phyloP scores from a whole-genome alignment of 1,140 invertebrate genomes.

The Sweltsa coloradensis region DNA sequence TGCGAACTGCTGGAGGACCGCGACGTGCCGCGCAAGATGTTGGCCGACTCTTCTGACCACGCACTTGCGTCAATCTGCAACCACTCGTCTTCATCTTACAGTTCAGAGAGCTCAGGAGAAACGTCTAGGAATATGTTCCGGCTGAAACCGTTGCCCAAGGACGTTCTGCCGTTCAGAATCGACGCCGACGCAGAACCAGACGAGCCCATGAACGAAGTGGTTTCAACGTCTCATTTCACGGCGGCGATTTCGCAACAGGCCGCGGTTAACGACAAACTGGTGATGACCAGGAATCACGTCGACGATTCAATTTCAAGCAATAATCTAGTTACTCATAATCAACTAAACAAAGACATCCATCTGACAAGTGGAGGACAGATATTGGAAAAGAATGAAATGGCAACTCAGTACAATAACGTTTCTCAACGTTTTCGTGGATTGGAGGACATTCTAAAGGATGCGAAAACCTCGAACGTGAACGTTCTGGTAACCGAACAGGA shows the following conservation, averaged over 20 bases:
- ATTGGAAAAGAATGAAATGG: constrained; percentile 20
- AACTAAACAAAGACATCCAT: not conserved
- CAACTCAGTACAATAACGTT: constrained; percentile 12
- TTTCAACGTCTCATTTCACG: constrained; percentile 30
- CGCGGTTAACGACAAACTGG: no score
- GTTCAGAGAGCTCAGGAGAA: constrained; percentile 17
- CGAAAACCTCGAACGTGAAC: constrained; percentile 51
- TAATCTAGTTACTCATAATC: constrained; percentile 3
- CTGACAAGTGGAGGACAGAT: not conserved
- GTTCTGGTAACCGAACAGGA: constrained; percentile 39
- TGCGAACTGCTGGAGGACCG: constrained; percentile 7
- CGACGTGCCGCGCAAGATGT: not conserved
- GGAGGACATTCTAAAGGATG: constrained; percentile 47
- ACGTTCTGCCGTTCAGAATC: constrained; percentile 12
- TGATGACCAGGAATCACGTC: constrained; percentile 18
- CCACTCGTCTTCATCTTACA: constrained; percentile 18
- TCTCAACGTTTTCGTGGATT: constrained; percentile 21
- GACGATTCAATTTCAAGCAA: constrained; percentile 15
- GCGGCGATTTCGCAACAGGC: no score
- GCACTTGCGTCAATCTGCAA: constrained; percentile 8
- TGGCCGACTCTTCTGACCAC: not conserved
- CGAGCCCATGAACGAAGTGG: constrained; percentile 25
- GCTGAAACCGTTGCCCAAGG: constrained; percentile 16
- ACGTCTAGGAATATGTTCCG: constrained; percentile 10
- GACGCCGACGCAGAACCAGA: no score